A percentile compares a stretch with the other conserved stretches of the same genome.
Evolutionary conservation across 2,113 vertebrate genomes (phyloP).

Genomic region (Phycodurus eques): DNA sequence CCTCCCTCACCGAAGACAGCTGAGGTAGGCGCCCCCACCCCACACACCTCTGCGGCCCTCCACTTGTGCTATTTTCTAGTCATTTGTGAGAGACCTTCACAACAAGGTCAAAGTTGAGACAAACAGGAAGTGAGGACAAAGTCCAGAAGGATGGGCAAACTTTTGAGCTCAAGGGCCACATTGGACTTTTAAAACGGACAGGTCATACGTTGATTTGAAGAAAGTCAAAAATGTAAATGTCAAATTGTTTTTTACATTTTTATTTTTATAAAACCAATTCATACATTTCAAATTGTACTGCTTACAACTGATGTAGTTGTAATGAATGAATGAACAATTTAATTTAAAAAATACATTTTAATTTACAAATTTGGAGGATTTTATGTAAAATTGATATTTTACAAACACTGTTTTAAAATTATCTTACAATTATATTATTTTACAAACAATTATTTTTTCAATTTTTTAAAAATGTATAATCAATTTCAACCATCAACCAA

Average conservation of each 20-base stretch:
- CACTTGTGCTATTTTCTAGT: neutral
- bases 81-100: conserved; percentile 1
- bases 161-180: neutral
- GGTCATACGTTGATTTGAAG: neutral
- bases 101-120: conserved; percentile 34
- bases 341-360: no score
- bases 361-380: no score
- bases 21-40: conserved; percentile 34
- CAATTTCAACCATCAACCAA: no score
- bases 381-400: no score
- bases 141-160: conserved; percentile 14
- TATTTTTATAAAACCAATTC: neutral
- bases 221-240: neutral
- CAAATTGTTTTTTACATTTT: no score
- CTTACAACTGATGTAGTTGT: neutral
- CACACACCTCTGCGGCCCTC: neutral
- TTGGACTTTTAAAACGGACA: neutral
- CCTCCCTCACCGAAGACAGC: conserved; percentile 6
- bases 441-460: no score
- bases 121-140: conserved; percentile 29
- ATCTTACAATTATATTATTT: no score
- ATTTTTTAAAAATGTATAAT: no score
- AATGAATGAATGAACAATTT: neutral
- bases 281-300: neutral
- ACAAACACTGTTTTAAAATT: no score